Evolutionary conservation across 2,113 vertebrate species (phyloP), one percentile per base, ranked within the genome.

Genomic region (Ictalurus furcatus): DNA sequence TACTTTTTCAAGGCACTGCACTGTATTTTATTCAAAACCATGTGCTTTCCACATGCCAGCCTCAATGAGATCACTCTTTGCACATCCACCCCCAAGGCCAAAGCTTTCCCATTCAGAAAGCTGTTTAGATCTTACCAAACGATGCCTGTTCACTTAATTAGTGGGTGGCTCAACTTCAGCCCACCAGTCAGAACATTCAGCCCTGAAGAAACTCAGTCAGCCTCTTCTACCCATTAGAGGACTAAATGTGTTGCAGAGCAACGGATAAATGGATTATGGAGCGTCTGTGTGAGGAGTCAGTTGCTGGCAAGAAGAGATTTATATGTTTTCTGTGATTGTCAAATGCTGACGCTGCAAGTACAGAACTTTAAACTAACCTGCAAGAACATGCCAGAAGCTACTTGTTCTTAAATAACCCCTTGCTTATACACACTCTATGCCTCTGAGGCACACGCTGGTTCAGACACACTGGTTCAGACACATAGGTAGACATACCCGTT

Each of bases 41-140:
- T 95, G 93, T 95, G 95, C 91, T 85, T 84, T 89, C 94, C 94
- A 95, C 94, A 94, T 92, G 94, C 89, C 90, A 85, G 84, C 91
- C 84, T 21, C 81, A 44, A 90, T 94, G 93, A 95, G 92, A 94
- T 95, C 94, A 94, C 44, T 76, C 71, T 59, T 34, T 37, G 71
- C 54, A 79, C 71, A 84, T 76, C 61, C 48, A 56, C 83, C 83
- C 69, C 59, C 90, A 91, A 89, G 78, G 61, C 73, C 37, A 90
- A 87, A 93, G 92, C 87, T 76, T 85, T 87, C 90, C 88, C 91
- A 92, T 94, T 95, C 91, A 93, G 88, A 94, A 93, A 88, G 87
- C 40, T 92, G 92, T 92, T 93, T 93, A 91, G 93, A 89, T 58
- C 88, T 88, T 90, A 91, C 92, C 92, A 93, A 94, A 93, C 90